Percentiles rank a stretch among this genome's conserved stretches.
phyloP scores from a whole-genome alignment of 2,797 vertebrate genomes.

The Luscinia luscinia region DNA sequence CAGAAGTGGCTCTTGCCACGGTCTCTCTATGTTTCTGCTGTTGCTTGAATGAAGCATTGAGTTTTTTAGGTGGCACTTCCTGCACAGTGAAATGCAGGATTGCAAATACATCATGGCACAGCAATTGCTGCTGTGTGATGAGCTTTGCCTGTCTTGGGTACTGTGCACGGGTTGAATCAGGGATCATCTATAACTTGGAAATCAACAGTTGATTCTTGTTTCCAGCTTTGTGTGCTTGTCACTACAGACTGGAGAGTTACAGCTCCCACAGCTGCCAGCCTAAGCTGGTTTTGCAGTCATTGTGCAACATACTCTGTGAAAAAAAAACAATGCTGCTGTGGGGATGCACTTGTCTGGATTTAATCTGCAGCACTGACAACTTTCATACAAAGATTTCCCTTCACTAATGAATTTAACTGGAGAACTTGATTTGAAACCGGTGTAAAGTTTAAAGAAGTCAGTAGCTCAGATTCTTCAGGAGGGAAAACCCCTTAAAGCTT shows the following conservation, averaged over 20 bases:
- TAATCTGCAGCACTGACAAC: background rate
- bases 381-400: background rate
- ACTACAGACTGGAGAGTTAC: background rate
- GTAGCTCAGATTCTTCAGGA: background rate
- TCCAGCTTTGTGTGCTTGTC: background rate
- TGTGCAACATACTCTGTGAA: background rate
- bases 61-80: background rate
- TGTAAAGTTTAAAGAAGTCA: background rate
- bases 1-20: background rate
- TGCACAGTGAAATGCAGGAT: background rate
- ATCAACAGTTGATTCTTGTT: background rate
- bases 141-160: background rate
- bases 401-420: background rate
- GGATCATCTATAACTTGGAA: background rate
- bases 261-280: background rate
- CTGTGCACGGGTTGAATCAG: background rate
- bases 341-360: background rate
- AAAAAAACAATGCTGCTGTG: background rate
- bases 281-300: background rate
- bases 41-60: background rate
- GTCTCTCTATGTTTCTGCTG: background rate
- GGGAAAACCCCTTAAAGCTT: background rate
- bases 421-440: background rate
- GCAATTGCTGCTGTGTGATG: background rate
- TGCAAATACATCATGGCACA: background rate